phyloP scores from a whole-genome alignment of 2,888 invertebrate genomes.

The Erebia epiphron region DNA sequence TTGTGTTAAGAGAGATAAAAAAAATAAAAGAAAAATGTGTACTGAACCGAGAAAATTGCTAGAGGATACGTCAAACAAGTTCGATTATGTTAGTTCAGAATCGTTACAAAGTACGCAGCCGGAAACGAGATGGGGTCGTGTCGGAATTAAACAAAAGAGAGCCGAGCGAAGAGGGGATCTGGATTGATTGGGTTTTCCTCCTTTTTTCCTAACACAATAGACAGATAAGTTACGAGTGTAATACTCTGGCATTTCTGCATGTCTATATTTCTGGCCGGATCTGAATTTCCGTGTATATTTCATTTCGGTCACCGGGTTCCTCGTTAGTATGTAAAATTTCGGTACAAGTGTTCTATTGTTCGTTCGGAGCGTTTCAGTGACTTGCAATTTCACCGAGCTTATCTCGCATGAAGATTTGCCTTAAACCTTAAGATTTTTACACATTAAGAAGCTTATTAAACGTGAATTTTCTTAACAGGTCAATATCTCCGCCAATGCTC shows the following conservation, averaged over 20 bases:
- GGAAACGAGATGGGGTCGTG: conserved; percentile 40
- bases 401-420: too few relatives aligned
- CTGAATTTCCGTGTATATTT: conserved; percentile 15
- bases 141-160: conserved; percentile 46
- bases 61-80: conserved; percentile 36
- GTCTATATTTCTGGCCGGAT: conserved; percentile 27
- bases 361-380: background rate
- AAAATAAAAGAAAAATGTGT: background rate
- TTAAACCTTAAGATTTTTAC: too few relatives aligned
- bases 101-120: conserved; percentile 38
- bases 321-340: background rate
- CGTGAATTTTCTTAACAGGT: too few relatives aligned
- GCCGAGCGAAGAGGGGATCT: conserved; percentile 38
- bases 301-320: conserved; percentile 2
- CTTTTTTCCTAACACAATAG: conserved; percentile 37
- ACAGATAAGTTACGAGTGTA: conserved; percentile 39
- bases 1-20: background rate
- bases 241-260: conserved; percentile 32
- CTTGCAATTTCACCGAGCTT: too few relatives aligned
- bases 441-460: too few relatives aligned
- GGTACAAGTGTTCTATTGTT: background rate
- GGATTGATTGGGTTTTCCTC: conserved; percentile 44
- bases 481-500: too few relatives aligned
- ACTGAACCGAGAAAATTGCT: background rate
- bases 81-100: conserved; percentile 42